Base-by-base conservation (phyloP, 2,113 vertebrate genomes). In the Mola mola region DNA sequence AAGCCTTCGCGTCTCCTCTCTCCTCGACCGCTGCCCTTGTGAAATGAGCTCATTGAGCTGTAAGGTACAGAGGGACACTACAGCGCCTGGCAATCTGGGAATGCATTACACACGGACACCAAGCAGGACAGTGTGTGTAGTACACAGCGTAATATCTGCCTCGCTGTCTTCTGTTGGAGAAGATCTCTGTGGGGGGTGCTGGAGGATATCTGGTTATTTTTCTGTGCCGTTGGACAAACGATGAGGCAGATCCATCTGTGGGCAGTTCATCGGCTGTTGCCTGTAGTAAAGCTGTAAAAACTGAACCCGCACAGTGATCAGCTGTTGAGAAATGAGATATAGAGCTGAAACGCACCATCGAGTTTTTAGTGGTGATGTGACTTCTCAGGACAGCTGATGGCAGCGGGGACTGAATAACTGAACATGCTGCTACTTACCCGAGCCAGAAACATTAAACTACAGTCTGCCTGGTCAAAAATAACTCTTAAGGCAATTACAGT, bases 41-140 rank as follows among this genome's bases (percentile, higher is more conserved):
- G 56, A 88, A 83, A 85, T 48, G 33, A 61, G 63, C 72, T 69
- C 76, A 84, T 75, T 79, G 79, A 80, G 79, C 67, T 76, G 62
- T 12, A 25, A 67, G 60, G 42, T 79, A 88, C 81, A 87, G 85
- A 86, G 66, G 59, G 55, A 61, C 37, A 33, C 59, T 11, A 42
- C 78, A 55, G 69, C 31, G 72, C 55, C 75, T 26, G 47, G 56
- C 64, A 72, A 78, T 80, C 76, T 76, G 19, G 5, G 83, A 82
- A 81, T 12, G 70, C 70, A 76, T 65, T 44, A 52, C 72, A 74
- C 40, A 42, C 73, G 33, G 42, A 75, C 43, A 57, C 69, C 65
- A 55, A 49, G 28, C 28, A 29, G 6, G 6, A 29, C 6, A 7
- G 9, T 8, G 26, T 9, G 50, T 68, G 48, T 49, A 21, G 69